Conservation (phyloP, 2,113 vertebrate genomes). For the Picathartes gymnocephalus region DNA sequence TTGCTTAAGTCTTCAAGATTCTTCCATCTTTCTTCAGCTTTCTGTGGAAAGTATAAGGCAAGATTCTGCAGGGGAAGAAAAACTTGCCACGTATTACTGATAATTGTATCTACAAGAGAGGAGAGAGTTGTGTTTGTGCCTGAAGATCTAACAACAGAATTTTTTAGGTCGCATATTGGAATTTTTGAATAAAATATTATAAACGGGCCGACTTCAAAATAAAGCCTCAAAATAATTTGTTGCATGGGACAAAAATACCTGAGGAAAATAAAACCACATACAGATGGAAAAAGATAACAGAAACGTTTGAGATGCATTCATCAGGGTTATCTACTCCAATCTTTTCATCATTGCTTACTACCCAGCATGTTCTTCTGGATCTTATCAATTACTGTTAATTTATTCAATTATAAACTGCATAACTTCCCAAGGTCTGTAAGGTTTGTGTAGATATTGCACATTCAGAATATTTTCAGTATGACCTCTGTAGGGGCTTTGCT, state of each 20-base stretch:
- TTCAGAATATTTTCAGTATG: background rate
- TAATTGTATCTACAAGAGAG: background rate
- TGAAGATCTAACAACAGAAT: background rate
- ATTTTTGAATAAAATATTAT: background rate
- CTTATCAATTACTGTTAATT: background rate
- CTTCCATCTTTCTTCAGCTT: background rate
- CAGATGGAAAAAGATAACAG: background rate
- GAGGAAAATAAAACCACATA: background rate
- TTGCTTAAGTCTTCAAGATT: background rate
- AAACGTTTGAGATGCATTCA: rapidly evolving
- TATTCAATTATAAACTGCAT: background rate
- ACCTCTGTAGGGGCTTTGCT: background rate
- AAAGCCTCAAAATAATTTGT: background rate
- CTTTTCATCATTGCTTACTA: background rate
- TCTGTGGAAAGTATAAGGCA: background rate
- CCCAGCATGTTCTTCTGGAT: background rate
- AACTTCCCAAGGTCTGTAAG: background rate
- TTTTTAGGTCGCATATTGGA: background rate
- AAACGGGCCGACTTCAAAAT: background rate
- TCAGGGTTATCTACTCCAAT: background rate
- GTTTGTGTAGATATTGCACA: background rate
- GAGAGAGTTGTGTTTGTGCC: background rate
- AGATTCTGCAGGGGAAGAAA: background rate
- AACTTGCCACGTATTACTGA: background rate
- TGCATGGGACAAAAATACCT: background rate